Conservation (phyloP, 2,797 vertebrate genomes). For the Schizothorax lantsangensis region DNA sequence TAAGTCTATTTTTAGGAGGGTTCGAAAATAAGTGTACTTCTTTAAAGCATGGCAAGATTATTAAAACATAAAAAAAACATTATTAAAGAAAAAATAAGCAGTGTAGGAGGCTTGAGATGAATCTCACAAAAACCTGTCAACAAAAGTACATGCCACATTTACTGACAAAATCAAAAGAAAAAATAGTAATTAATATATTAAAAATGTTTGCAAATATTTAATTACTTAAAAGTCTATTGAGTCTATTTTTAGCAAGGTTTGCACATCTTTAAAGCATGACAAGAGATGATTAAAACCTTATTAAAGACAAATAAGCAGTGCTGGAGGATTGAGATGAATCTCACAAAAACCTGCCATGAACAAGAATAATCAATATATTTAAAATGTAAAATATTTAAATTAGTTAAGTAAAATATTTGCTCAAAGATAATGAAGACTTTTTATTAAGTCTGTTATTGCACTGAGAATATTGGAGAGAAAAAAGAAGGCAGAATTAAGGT, state of each 20-base stretch:
- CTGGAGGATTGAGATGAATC: background rate
- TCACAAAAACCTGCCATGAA: background rate
- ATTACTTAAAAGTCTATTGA: background rate
- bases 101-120: too few species aligned
- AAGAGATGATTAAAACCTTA: background rate
- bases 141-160: background rate
- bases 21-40: background rate
- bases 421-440: too few species aligned
- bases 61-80: background rate
- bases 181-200: too few species aligned
- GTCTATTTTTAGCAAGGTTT: background rate
- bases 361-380: background rate
- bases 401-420: background rate
- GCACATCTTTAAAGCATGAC: background rate
- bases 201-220: background rate
- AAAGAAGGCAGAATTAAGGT: background rate
- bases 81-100: too few species aligned
- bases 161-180: background rate
- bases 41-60: background rate
- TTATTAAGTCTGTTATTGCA: background rate
- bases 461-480: background rate
- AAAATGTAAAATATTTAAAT: background rate
- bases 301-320: background rate
- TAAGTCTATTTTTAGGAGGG: background rate
- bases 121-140: background rate